Evolutionary conservation across 2,888 invertebrate species (phyloP), one percentile per base, ranked within the genome.

Genomic region (Drosophila fungiperda): DNA sequence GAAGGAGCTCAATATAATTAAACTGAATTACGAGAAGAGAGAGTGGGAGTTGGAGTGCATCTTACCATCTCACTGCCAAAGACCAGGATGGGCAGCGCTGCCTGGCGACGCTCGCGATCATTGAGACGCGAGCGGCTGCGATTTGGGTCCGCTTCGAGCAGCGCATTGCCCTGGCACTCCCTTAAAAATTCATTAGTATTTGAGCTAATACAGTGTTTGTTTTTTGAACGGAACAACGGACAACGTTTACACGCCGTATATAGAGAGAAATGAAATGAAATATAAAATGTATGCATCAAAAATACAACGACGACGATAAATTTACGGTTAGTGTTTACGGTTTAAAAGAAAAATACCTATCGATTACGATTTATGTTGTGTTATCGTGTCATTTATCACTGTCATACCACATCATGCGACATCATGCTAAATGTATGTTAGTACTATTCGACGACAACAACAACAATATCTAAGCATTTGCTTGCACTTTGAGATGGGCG

Each of bases 61-160:
- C 91, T 89, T 93, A 97, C 98, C 94, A 98, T 93, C 60, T 97
- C 96, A 93, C 96, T 96, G 68, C 98, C 98, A 93, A 98, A 98
- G 49, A 98, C 97, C 63, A 98, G 94, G 88, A 98, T 98, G 0
- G 98, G 97, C 69, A 98, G 93, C 0, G 98, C 97, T 0, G 98
- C 98, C 92, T 98, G 92, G 88, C 97, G 96, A 87, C 96, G 95
- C 92, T 97, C 97, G 61, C 97, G 94, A 89, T 97, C 97, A 69
- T 96, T 97, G 89, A 93, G 94, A 94, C 81, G 95, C 94, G 81
- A 94, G 91, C 88, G 93, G 87, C 93, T 94, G 90, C 85, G 92
- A 84, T 93, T 92, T 2, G 92, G 91, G 83, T 93, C 93, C 83
- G 92, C 95, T 1, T 94, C 93, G 59, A 93, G 93, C 67, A 93